Conservation (phyloP, 37 sponge, comb jelly and placozoan species). For the Cliona cf. orientalis region DNA sequence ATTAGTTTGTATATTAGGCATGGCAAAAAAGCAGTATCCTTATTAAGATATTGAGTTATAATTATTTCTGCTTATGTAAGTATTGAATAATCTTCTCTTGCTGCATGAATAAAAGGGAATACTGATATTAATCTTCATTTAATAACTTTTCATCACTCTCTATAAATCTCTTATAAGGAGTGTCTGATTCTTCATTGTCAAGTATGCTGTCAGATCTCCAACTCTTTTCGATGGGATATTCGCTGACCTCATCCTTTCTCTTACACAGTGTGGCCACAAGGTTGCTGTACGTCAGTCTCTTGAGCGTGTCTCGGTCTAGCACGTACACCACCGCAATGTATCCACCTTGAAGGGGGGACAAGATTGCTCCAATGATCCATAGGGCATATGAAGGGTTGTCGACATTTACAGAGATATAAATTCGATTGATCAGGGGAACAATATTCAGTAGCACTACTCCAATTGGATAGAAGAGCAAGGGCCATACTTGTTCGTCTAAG, state of each 20-base stretch:
- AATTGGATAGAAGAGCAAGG: conserved; percentile 55
- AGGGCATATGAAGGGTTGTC: conserved; percentile 22
- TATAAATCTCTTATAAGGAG: no score
- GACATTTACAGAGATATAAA: conserved; percentile 11
- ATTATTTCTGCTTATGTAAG: no score
- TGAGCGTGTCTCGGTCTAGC: conserved; percentile 52
- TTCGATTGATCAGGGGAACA: conserved; percentile 52
- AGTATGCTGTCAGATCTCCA: no score
- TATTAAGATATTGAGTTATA: no score
- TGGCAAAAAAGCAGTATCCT: no score
- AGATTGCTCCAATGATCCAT: conserved; percentile 59
- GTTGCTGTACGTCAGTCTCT: conserved; percentile 9
- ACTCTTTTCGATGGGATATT: conserved; percentile 13
- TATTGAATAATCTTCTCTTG: no score
- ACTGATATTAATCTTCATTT: no score
- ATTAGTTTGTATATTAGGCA: no score
- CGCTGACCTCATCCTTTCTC: neutral
- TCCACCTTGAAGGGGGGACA: conserved; percentile 53
- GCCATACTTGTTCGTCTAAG: conserved; percentile 35
- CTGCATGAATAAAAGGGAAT: no score
- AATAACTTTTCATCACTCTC: no score
- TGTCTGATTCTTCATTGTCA: no score
- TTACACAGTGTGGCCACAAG: neutral
- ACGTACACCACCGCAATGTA: conserved; percentile 42
- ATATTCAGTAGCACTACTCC: conserved; percentile 55